Base-by-base conservation (phyloP, 1,140 invertebrate species). In the Ganaspis sp. region DNA sequence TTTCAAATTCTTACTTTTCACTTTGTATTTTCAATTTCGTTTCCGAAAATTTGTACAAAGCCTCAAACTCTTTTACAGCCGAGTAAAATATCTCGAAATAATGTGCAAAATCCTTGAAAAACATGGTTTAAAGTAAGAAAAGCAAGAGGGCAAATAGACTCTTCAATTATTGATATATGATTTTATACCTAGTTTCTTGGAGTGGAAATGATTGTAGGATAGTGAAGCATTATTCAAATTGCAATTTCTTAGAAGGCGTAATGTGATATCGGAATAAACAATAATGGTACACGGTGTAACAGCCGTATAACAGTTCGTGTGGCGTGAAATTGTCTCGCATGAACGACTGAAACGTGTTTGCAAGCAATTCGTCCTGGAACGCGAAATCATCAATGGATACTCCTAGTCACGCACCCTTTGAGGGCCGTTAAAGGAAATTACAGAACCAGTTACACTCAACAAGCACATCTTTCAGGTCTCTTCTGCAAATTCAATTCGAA, bases 341-440 rank as follows among this genome's bases (percentile, higher is more conserved):
- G 54, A 58, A 58, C 54, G 54, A 58, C 54, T 58, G 19, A 58
- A 58, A 58, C 54, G 54, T 58, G 54, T 58, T 58, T 58, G 23
- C 54, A 49, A 49, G 45, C 45, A 49, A 49, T 49, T 58, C 54
- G 54, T 26, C 54, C 54, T 58, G 54, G 11, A 58, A 58, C 54
- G 54, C 54, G 54, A 58, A 58, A 58, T 58, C 54, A 58, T 58
- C 54, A 58, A 58, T 58, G 54, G 54, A 58, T 23, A 58, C 54
- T 26, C 54, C 54, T 58, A 23, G 54, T 58, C 54, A 58, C 54
- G 54, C 54, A 58, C 54, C 54, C 54, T 58, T 58, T 58, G 19
- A 58, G 54, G 21, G 12, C 54, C 54, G 54, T 58, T 58, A 23
- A 58, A 58, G 23, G 54, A 58, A 58, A 58, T 58, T 58, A 58